Evolutionary conservation across 2,888 invertebrate genomes (phyloP), one percentile per base, ranked within the genome.

Genomic region (Cantharis rufa): DNA sequence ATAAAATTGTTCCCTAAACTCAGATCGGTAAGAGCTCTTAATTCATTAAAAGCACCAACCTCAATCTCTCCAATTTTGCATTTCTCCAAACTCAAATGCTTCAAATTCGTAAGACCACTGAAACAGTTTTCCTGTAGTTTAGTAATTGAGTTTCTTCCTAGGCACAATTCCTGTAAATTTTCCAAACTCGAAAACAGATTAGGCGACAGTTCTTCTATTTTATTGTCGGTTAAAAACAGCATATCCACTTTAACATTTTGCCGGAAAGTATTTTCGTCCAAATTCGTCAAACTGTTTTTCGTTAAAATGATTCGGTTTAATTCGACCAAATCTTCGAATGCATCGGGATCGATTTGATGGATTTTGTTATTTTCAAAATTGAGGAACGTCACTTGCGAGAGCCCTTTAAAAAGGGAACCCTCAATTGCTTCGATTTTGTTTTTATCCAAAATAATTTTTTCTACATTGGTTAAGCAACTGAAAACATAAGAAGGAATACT

Each of bases 281-380:
- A 21, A 10, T 21, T 18, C 0, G 62, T 64, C 32, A 77, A 64
- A 16, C 28, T 21, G 32, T 77, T 77, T 5, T 69, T 32, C 1
- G 18, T 24, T 15, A 77, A 62, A 63, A 64, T 71, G n/a, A 77
- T 15, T 1, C 9, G 15, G 3, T 10, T 63, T 4, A 77, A 48
- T 9, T 28, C n/a, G 7, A 7, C 15, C 13, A 74, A 71, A 15
- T 70, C 74, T 15, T 63, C 18, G 16, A 77, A 77, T 0, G 66
- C 28, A 9, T 15, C 16, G n/a, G 21, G 27, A 5, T 74, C 68
- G 11, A 77, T 66, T 1, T 7, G 18, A 7, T 68, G 21, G 10
- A 77, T 74, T 11, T 69, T 74, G 15, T 77, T 77, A 10, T 77
- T 21, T 48, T 69, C 21, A 16, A 77, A 69, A 63, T 66, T 28